Evolutionary conservation across 2,888 invertebrate species (phyloP), one percentile per base, ranked within the genome.

Genomic region (Oxyteleia sp.): DNA sequence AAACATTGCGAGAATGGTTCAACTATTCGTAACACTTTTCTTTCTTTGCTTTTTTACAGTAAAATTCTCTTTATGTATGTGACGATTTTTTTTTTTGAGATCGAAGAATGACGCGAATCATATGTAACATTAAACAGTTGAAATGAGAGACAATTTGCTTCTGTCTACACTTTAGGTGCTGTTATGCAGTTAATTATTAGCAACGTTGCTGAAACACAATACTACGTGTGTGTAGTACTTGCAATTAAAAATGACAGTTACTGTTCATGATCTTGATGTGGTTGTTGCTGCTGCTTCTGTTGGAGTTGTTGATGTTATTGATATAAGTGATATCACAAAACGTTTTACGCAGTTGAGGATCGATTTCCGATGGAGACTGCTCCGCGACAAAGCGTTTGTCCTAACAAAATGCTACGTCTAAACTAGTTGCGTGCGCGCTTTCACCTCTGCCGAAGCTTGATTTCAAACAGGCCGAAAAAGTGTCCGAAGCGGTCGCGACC

Each of bases 21-120:
- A 69, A 68, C 68, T 88, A 86, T 86, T 85, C 86, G 82, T 75
- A 85, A 83, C 86, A 75, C 82, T 87, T 85, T 87, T 72, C 82
- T 85, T 87, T 72, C 7, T n/a, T n/a, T n/a, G n/a, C n/a, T n/a
- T n/a, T n/a, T n/a, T n/a, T n/a, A n/a, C n/a, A n/a, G n/a, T n/a
- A n/a, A n/a, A n/a, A n/a, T n/a, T n/a, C n/a, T n/a, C n/a, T 49
- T 74, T 51, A 74, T 63, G 63, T 45, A 53, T 53, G 55, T 35
- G 55, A 76, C 59, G 51, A 41, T 68, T 23, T 23, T 64, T 55
- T 29, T 45, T 10, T 5, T 74, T 74, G 74, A 74, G 74, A 74
- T 74, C 64, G 53, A 61, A 55, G 66, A 75, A 66, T 49, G 75
- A 47, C 57, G 75, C 53, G 61, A 53, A 53, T 63, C 51, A 23